These are phyloP conservation scores for Neoascia interrupta DNA, from an alignment of 2,888 invertebrate genomes.

Conservation along the genomic window DNA sequence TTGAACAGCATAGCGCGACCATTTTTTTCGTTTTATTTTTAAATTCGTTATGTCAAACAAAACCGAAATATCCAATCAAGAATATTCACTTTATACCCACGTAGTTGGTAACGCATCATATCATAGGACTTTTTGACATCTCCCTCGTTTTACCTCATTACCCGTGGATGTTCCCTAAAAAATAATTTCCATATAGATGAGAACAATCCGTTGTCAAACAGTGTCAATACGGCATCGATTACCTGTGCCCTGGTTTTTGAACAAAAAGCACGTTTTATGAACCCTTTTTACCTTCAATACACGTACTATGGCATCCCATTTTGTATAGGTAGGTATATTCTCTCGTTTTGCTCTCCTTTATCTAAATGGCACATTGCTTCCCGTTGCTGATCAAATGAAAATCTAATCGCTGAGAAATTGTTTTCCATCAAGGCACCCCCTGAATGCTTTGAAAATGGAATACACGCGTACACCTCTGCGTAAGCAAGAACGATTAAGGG, in stretches of 20 bases:
- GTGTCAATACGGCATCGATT: conserved; percentile 24
- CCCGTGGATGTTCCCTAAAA: background rate
- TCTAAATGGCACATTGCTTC: background rate
- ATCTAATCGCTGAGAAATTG: conserved; percentile 57
- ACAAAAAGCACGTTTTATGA: conserved; percentile 50
- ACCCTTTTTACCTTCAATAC: conserved; percentile 41
- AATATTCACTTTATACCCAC: too few relatives aligned
- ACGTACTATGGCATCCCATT: background rate
- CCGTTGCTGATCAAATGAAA: conserved; percentile 45
- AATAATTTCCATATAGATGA: conserved; percentile 23
- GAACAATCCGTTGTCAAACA: conserved; percentile 12
- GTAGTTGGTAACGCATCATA: too few relatives aligned
- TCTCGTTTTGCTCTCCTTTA: background rate
- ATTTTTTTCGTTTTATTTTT: too few relatives aligned
- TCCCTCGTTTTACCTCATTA: background rate
- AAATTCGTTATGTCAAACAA: too few relatives aligned
- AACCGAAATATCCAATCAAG: too few relatives aligned
- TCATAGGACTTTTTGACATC: too few relatives aligned
- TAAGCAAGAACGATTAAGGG: conserved; percentile 24
- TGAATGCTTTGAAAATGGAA: conserved; percentile 6
- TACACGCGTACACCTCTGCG: conserved; percentile 11
- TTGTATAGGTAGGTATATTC: too few relatives aligned
- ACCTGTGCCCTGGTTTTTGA: background rate
- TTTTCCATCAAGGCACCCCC: conserved; percentile 35
- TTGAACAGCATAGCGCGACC: too few relatives aligned